Evolutionary conservation across 2,888 invertebrate genomes (phyloP), one percentile per base, ranked within the genome.

Genomic region (Ecdyonurus torrentis): DNA sequence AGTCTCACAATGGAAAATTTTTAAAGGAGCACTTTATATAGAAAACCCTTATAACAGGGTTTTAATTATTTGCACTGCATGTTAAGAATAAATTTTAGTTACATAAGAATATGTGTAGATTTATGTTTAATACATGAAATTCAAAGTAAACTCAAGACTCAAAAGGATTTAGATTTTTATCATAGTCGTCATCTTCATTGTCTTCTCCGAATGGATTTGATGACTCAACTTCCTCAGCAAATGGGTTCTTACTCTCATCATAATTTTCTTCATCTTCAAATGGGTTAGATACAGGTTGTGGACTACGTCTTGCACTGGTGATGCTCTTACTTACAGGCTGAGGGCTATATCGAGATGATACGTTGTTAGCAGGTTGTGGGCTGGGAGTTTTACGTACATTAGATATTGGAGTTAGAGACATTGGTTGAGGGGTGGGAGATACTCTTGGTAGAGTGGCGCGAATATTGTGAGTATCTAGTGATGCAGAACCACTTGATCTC

Each of bases 101-200:
- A n/a, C n/a, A n/a, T n/a, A n/a, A n/a, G n/a, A n/a, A n/a, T n/a
- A n/a, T n/a, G n/a, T n/a, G n/a, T n/a, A n/a, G n/a, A n/a, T n/a
- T n/a, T n/a, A n/a, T n/a, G n/a, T n/a, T n/a, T n/a, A n/a, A n/a
- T n/a, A n/a, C n/a, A n/a, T n/a, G n/a, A n/a, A n/a, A n/a, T n/a
- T n/a, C n/a, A n/a, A 37, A 37, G 37, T 37, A 10, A 10, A 15
- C 37, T 37, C 37, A 37, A 15, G 37, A 37, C 37, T 37, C 76
- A 72, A 89, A 89, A 1, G 88, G 89, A 74, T 89, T 89, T 62
- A 86, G 77, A 74, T 85, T 86, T 68, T 83, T 84, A 74, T 89
- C 87, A 71, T 88, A 88, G 71, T 87, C 84, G 66, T 79, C 71
- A 20, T 64, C 66, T 18, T 58, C 58, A 24, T 83, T 20, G 73